A percentile compares a stretch with the other conserved stretches of the same genome.
Conservation (phyloP, 2,113 vertebrate species). For the Ceyx cyanopectus region DNA sequence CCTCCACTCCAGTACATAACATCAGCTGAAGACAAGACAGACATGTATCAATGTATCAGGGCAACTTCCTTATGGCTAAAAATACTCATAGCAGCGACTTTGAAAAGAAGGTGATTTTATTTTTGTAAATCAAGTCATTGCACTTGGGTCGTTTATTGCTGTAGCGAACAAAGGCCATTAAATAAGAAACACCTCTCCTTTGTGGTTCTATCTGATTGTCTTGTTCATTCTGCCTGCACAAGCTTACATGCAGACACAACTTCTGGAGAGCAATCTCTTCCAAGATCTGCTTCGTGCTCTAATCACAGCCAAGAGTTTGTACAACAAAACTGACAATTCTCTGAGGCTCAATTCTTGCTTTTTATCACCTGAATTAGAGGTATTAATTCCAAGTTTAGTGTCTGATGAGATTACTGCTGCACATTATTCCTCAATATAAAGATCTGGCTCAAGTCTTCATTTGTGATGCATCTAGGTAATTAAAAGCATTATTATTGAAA, state of each 20-base stretch:
- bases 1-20: slow-evolving; percentile 37
- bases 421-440: neutral
- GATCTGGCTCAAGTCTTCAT: neutral
- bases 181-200: slow-evolving; percentile 50
- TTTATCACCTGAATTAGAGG: slow-evolving; percentile 14
- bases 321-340: neutral
- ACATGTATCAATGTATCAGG: slow-evolving; percentile 26
- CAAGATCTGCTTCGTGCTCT: neutral
- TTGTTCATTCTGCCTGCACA: slow-evolving; percentile 34
- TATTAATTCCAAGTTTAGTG: neutral
- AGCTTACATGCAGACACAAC: slow-evolving; percentile 36
- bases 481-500: slow-evolving; percentile 14
- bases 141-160: slow-evolving; percentile 85
- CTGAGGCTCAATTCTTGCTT: neutral
- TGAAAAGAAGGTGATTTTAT: slow-evolving; percentile 39
- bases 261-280: neutral
- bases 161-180: slow-evolving; percentile 77
- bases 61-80: slow-evolving; percentile 68
- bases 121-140: slow-evolving; percentile 80
- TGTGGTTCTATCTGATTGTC: slow-evolving; percentile 78
- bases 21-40: slow-evolving; percentile 58
- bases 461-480: slow-evolving; percentile 5
- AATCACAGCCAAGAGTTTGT: slow-evolving; percentile 41
- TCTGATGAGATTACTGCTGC: neutral
- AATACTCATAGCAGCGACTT: slow-evolving; percentile 79